These are phyloP conservation scores for Papilio machaon DNA, from an alignment of 1,140 invertebrate species.

Conservation along the genomic window DNA sequence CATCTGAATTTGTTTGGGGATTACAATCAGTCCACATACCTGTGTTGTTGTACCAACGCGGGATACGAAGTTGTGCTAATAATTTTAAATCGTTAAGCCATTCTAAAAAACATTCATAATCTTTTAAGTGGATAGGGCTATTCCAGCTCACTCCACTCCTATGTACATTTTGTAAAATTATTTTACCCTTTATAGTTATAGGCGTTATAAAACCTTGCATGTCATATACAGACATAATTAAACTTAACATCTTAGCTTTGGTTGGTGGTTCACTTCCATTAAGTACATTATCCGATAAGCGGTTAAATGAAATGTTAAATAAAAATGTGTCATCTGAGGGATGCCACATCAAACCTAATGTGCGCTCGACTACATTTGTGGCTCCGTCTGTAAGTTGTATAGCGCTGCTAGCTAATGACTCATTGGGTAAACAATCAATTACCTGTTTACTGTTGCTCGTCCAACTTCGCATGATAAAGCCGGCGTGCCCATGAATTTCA, in stretches of 20 bases:
- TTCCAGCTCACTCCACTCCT: conserved; percentile 64
- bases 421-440: too few relatives aligned
- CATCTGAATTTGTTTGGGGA: neutral
- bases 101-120: conserved; percentile 38
- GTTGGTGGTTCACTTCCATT: too few relatives aligned
- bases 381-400: too few relatives aligned
- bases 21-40: conserved; percentile 31
- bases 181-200: conserved; percentile 62
- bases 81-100: conserved; percentile 44
- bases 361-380: too few relatives aligned
- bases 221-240: conserved; percentile 65
- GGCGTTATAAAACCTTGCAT: conserved; percentile 66
- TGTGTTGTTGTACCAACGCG: conserved; percentile 39
- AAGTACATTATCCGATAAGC: too few relatives aligned
- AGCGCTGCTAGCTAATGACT: too few relatives aligned
- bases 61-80: conserved; percentile 36
- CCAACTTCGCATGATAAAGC: too few relatives aligned
- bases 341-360: too few relatives aligned
- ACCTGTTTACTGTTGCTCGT: too few relatives aligned
- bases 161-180: conserved; percentile 70
- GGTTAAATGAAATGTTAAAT: too few relatives aligned
- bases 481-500: too few relatives aligned
- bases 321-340: too few relatives aligned
- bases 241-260: neutral
- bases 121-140: conserved; percentile 41